phyloP scores from a whole-genome alignment of 1,140 invertebrate species.

The Caligus rogercresseyi region DNA sequence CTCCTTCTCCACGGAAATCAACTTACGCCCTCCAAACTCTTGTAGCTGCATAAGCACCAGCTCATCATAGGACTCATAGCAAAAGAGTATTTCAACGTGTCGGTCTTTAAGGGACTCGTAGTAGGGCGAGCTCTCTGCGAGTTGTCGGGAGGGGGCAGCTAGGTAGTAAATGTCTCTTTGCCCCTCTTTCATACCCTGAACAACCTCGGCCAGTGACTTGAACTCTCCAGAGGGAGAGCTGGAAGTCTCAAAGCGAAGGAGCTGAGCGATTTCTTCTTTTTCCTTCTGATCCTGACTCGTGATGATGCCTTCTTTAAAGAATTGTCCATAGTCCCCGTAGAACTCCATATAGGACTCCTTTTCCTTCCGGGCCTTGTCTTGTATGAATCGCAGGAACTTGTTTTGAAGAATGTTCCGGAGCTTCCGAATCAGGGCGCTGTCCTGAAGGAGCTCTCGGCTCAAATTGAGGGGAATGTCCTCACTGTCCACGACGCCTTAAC shows the following conservation, averaged over 20 bases:
- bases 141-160: conserved; percentile 68
- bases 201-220: conserved; percentile 68
- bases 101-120: conserved; percentile 47
- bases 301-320: conserved; percentile 87
- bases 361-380: conserved; percentile 61
- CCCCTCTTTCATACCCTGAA: conserved; percentile 46
- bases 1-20: conserved; percentile 85
- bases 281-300: conserved; percentile 53
- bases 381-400: conserved; percentile 63
- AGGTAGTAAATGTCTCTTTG: conserved; percentile 82
- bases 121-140: conserved; percentile 85
- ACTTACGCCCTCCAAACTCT: conserved; percentile 54
- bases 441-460: conserved; percentile 83
- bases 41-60: conserved; percentile 73
- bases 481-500: conserved; percentile 86
- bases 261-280: conserved; percentile 78
- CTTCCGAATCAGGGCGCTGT: conserved; percentile 71
- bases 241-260: conserved; percentile 81
- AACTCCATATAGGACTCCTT: conserved; percentile 61
- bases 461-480: conserved; percentile 96
- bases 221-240: conserved; percentile 46
- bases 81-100: conserved; percentile 79
- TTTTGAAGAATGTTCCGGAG: conserved; percentile 64
- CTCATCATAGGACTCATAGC: conserved; percentile 90
- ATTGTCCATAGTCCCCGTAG: conserved; percentile 77